Evolutionary conservation across 2,888 invertebrate genomes (phyloP).

Genomic region (Pegoplata infirma): DNA sequence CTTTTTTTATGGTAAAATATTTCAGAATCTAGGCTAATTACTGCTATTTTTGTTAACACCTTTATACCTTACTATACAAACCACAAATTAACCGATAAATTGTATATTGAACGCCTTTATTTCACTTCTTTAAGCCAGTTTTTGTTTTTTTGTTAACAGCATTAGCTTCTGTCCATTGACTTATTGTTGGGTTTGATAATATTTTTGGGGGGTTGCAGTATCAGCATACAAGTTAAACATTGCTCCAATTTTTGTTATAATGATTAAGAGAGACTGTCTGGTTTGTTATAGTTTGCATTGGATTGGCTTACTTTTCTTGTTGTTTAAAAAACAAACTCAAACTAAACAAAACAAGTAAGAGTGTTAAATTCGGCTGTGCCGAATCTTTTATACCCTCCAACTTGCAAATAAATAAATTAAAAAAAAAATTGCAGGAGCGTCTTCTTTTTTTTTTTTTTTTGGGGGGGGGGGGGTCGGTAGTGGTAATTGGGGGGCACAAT

Average conservation of each 20-base stretch:
- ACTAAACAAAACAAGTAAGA: too few relatives aligned
- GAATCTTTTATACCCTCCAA: too few relatives aligned
- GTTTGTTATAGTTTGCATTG: neutral
- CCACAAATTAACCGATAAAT: neutral
- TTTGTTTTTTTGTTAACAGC: neutral
- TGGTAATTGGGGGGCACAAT: too few relatives aligned
- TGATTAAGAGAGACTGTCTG: neutral
- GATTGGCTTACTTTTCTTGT: neutral
- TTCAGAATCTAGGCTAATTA: too few relatives aligned
- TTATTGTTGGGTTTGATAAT: neutral
- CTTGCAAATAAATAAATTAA: too few relatives aligned
- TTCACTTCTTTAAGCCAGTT: neutral
- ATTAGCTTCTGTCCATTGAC: neutral
- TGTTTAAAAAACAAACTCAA: neutral
- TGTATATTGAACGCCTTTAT: constrained; percentile 7
- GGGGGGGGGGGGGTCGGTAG: too few relatives aligned
- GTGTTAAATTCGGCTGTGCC: too few relatives aligned
- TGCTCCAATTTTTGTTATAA: neutral
- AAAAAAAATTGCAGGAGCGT: too few relatives aligned
- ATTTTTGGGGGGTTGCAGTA: neutral
- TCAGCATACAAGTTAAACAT: neutral
- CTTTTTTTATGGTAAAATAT: too few relatives aligned
- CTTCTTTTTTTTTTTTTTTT: too few relatives aligned
- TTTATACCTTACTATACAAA: neutral
- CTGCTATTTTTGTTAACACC: neutral